Conservation (phyloP, 2,113 vertebrate genomes). For the Speoplatyrhinus poulsoni region DNA sequence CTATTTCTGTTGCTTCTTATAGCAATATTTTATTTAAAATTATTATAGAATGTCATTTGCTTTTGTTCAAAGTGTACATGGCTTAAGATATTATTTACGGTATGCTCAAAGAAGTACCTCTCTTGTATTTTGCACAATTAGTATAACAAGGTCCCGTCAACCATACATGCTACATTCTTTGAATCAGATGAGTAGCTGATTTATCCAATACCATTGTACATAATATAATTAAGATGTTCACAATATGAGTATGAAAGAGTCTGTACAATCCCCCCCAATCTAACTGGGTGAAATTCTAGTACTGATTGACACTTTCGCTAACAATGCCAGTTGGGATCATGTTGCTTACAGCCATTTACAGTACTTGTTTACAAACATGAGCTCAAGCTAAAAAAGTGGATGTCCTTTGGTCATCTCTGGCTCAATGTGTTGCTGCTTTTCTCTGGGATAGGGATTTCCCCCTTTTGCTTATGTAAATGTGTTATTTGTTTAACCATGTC, state of each 20-base stretch:
- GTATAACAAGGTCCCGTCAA: conserved; percentile 22
- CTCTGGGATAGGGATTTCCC: conserved; percentile 21
- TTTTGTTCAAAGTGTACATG: conserved; percentile 24
- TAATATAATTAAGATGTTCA: conserved; percentile 3
- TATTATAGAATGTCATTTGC: background rate
- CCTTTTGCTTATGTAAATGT: conserved; percentile 22
- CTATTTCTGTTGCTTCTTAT: conserved; percentile 6
- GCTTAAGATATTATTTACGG: conserved; percentile 10
- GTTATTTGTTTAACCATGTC: conserved; percentile 8
- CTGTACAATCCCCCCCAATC: conserved; percentile 16
- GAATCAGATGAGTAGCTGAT: no score
- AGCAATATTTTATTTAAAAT: background rate
- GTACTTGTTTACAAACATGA: conserved; percentile 56
- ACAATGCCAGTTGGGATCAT: conserved; percentile 32
- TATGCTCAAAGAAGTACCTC: conserved; percentile 53
- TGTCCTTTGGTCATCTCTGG: conserved; percentile 29
- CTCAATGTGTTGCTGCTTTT: conserved; percentile 52
- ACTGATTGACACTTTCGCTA: conserved; percentile 38
- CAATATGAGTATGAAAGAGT: background rate
- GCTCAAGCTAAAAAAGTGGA: conserved; percentile 22
- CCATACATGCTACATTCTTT: conserved; percentile 25
- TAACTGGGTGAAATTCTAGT: conserved; percentile 19
- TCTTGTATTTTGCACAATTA: conserved; percentile 63
- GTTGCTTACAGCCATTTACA: conserved; percentile 13
- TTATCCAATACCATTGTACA: conserved; percentile 1